Base-by-base conservation (phyloP, 2,113 vertebrate species). In the Notarius lentiginosus region DNA sequence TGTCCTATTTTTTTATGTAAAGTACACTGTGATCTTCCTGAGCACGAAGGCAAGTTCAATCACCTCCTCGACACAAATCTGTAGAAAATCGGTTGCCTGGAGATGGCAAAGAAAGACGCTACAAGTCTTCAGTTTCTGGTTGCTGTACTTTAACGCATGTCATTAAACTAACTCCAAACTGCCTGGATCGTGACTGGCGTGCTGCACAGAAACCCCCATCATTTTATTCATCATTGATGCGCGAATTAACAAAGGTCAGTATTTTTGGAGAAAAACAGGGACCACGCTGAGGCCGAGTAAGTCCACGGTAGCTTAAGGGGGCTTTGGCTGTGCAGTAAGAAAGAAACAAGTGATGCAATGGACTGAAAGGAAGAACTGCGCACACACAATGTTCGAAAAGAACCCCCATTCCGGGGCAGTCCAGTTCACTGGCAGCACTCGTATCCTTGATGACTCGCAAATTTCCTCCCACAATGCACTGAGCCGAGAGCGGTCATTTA, bases 371-470 rank as follows among this genome's bases (percentile, higher is more conserved):
- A 66, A 91, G 87, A 92, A 91, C 89, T 91, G 89, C 75, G 72
- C 90, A 51, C 84, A 87, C 90, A 76, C 10, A 11, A 92, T 90
- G 87, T 88, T 85, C 92, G 92, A 94, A 94, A 95, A 94, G 90
- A 91, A 93, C 90, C 89, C 86, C 86, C 89, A 85, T 91, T 88
- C 87, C 91, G 92, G 91, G 90, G 88, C 91, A 93, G 87, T 87
- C 91, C 87, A 92, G 91, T 93, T 92, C 84, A 89, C 91, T 87
- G 0, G 2, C 85, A 91, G 89, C 88, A 90, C 81, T 91, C 86
- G 89, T 86, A 88, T 92, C 90, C 75, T 84, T 92, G 89, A 93
- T 90, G 92, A 90, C 24, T 51, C 88, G 82, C 58, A 92, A 91
- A 92, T 92, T 80, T 91, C 88, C 20, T n/a, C 11, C 61, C 81